Base-by-base conservation (phyloP, 1,140 invertebrate genomes). In the Aphelinus certus region DNA sequence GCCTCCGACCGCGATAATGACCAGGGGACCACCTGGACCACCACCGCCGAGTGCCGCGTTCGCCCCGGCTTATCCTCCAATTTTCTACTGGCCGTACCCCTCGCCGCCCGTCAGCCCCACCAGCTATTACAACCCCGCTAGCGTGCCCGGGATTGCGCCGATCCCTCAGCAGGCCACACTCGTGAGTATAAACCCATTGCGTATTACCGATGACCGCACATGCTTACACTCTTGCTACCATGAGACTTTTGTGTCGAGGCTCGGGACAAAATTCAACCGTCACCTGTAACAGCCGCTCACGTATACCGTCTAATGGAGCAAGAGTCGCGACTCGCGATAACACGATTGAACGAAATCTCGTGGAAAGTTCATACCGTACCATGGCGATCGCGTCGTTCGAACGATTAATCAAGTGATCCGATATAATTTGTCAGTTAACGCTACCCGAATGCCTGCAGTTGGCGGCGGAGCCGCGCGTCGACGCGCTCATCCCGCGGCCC, bases 51-150 rank as follows among this genome's bases (percentile, higher is more conserved):
- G 90, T 3, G 86, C 90, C 76, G 81, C 87, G 3, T 86, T 84
- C 81, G 89, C 91, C 65, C 89, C 89, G 10, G n/a, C 68, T 9
- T 76, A 76, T 49, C 88, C 91, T 63, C 92, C 92, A 5, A 91
- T 94, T 9, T 92, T 95, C 78, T 96, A 95, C 87, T 97, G 95
- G 95, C 93, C 94, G 0, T 97, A 97, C 88, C 95, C 96, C 9
- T 96, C 95, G 77, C 95, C 95, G 53, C 96, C 96, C 0, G 95
- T 97, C 1, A 96, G 95, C 53, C 95, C 95, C 6, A 96, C 94
- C 1, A 93, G 93, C 79, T 95, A 95, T 85, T 95, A 93, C 83
- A 90, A 90, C 77, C 89, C 88, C 4, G 81, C 85, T 53, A 83
- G 79, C 48, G 85, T 86, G 10, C 83, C 82, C 58, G 84, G 85